Percentiles rank a stretch among this genome's conserved stretches.
Evolutionary conservation across 1,140 invertebrate genomes (phyloP).

Genomic region (Drosophila mojavensis): DNA sequence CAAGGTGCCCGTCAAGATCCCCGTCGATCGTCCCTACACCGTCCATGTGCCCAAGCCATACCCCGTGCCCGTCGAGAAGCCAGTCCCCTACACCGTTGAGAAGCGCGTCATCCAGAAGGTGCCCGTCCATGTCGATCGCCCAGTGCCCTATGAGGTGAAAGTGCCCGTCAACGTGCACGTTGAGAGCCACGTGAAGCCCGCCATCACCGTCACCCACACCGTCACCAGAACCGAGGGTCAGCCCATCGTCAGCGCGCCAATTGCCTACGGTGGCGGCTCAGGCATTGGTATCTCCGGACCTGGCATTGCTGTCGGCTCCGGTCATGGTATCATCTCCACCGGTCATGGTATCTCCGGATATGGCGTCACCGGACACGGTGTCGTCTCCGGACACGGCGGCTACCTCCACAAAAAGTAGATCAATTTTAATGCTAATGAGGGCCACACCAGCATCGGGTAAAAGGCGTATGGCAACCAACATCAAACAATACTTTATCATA

Average conservation of each 20-base stretch:
- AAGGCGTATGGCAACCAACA: constrained; percentile 59
- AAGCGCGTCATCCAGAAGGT: constrained; percentile 85
- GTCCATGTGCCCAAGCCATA: constrained; percentile 86
- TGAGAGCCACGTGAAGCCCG: constrained; percentile 76
- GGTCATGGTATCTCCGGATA: constrained; percentile 44
- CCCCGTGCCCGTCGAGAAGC: constrained; percentile 87
- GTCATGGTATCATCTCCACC: constrained; percentile 36
- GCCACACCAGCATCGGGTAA: constrained; percentile 63
- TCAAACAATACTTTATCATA: constrained; percentile 29
- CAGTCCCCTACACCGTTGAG: constrained; percentile 87
- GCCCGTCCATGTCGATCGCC: constrained; percentile 85
- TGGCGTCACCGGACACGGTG: constrained; percentile 45
- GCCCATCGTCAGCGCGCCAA: constrained; percentile 6
- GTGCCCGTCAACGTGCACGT: constrained; percentile 86
- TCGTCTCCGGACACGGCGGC: constrained; percentile 67
- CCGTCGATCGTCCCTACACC: constrained; percentile 86
- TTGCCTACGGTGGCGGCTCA: constrained; percentile 26
- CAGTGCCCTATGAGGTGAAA: constrained; percentile 86
- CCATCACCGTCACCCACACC: constrained; percentile 56
- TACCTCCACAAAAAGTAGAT: constrained; percentile 83
- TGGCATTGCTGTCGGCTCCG: constrained; percentile 39
- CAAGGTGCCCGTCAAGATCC: constrained; percentile 85
- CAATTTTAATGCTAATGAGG: constrained; percentile 64
- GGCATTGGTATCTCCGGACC: constrained; percentile 42
- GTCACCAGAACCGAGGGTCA: constrained; percentile 41